Evolutionary conservation across 2,888 invertebrate species (phyloP), one percentile per base, ranked within the genome.

Genomic region (Anaspis maculata): DNA sequence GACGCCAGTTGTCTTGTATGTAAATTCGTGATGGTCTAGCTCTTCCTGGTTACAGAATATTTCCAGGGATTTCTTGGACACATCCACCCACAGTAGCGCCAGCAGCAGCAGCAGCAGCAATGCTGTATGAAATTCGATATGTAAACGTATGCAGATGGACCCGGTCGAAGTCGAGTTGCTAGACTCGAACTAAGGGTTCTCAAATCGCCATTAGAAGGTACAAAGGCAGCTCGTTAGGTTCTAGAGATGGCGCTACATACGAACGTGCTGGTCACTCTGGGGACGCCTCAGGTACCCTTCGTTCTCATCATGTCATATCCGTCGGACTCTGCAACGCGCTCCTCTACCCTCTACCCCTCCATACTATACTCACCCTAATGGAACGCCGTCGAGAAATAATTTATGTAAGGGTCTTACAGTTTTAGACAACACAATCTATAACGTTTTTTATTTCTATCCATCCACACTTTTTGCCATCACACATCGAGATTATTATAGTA

Each of bases 171-270:
- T n/a, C n/a, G n/a, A n/a, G n/a, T n/a, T n/a, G n/a, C n/a, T n/a
- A n/a, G n/a, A n/a, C n/a, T 13, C 16, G 27, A 29, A 21, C 30
- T 33, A 46, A 51, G 57, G 55, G 59, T 57, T 59, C 59, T 60
- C 58, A 55, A 58, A 57, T 61, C 59, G 54, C 59, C 57, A 59
- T 59, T 59, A 59, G 57, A 45, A 44, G 44, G 49, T 52, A 61
- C 59, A 61, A 60, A 62, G 59, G 57, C 56, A 50, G 51, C 61
- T 63, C 62, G 62, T 63, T 63, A 63, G 56, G 42, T 49, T 52
- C 49, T 48, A 49, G 50, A 49, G 52, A 52, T 49, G 48, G 44
- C 39, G 51, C 47, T 44, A 41, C 40, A 49, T 52, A 49, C 52
- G 52, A 52, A 52, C 51, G 52, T 53, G 48, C 44, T 49, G 58